Base-by-base conservation (phyloP, 1,140 invertebrate genomes). In the Pararge aegeria region DNA sequence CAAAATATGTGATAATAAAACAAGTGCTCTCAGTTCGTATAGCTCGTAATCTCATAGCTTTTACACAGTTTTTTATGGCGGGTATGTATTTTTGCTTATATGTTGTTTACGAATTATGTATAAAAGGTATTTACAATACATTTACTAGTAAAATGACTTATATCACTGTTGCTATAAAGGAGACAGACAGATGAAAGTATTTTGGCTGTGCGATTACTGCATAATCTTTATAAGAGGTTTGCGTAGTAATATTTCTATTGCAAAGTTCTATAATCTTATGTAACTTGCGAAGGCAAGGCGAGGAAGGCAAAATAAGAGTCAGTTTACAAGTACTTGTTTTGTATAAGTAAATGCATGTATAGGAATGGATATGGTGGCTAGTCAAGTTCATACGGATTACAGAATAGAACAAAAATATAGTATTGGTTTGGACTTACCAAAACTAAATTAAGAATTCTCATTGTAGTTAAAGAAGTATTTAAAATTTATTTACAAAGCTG, bases 1-100 rank as follows among this genome's bases (percentile, higher is more conserved):
- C 73, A 83, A 80, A 76, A 78, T 87, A 81, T 87, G 86, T 87
- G 86, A 89, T 87, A 89, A 83, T 83, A 88, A 84, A 56, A 70
- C 78, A 73, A 89, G 80, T 80, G 79, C 83, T 80, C 78, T 88
- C 80, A 85, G 78, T 77, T 83, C 86, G 71, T 72, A 82, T 79
- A 83, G 81, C 69, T 80, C 81, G 64, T 87, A 87, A 84, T 70
- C 70, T 68, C 70, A 75, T 72, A 74, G 78, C 78, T 78, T 83
- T 77, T 80, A 81, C 67, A 71, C 67, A 68, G 60, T 77, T 82
- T 83, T 86, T 75, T 86, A 83, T 72, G 68, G 75, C 68, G 57
- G 55, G 30, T 34, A 34, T 70, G 73, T 72, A 68, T 79, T 74
- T 75, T 71, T 66, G 71, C 77, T 81, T 73, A 72, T 53, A 60